A percentile compares a stretch with the other conserved stretches of the same genome.
phyloP scores from a whole-genome alignment of 2,113 vertebrate species.

The Scophthalmus maximus region DNA sequence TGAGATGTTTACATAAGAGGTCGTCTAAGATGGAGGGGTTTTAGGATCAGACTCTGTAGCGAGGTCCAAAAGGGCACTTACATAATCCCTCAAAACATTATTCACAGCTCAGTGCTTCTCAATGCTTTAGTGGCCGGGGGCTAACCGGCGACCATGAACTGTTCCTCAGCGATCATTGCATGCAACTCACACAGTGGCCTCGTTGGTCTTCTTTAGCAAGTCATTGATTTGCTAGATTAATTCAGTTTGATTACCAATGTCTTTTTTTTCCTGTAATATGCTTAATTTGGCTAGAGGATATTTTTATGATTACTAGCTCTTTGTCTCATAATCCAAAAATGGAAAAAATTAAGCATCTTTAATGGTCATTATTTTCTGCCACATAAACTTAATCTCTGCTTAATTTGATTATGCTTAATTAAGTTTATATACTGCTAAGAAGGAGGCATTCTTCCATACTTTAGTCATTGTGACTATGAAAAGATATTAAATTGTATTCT shows the following conservation, averaged over 20 bases:
- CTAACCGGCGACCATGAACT: conserved; percentile 3
- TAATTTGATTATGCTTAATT: no score
- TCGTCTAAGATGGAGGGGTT: conserved; percentile 45
- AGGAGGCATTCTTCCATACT: background rate
- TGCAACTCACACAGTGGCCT: background rate
- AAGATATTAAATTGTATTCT: no score
- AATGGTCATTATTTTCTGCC: no score
- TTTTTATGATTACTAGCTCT: background rate
- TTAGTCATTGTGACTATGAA: background rate
- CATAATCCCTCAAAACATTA: conserved; percentile 61
- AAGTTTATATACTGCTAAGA: no score
- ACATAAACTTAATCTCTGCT: background rate
- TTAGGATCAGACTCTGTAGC: conserved; percentile 27
- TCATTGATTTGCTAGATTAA: background rate
- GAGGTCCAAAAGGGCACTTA: conserved; percentile 53
- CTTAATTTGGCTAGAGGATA: no score
- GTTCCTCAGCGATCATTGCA: background rate
- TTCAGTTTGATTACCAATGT: background rate
- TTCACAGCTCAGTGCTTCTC: conserved; percentile 50
- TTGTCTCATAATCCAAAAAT: no score
- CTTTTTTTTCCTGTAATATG: no score
- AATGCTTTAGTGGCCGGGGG: conserved; percentile 18
- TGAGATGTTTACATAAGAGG: conserved; percentile 42
- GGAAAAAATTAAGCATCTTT: no score
- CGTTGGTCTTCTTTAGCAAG: background rate